A percentile compares a stretch with the other conserved stretches of the same genome.
These are phyloP conservation scores for Schizotus pectinicornis DNA, from an alignment of 2,888 invertebrate genomes.

Conservation along the genomic window DNA sequence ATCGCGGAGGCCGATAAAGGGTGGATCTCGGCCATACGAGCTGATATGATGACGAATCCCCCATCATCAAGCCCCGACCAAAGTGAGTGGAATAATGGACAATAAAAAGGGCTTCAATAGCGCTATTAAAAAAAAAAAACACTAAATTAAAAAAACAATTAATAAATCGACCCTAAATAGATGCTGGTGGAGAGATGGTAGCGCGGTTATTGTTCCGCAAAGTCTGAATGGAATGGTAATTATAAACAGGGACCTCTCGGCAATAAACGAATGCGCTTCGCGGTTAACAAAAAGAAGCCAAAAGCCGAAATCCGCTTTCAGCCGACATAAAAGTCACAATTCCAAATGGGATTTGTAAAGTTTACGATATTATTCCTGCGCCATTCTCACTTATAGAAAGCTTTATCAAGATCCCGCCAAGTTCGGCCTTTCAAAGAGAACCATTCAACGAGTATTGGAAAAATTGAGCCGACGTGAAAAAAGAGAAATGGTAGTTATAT, in stretches of 20 bases:
- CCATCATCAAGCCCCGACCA: constrained; percentile 10
- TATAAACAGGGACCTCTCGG: constrained; percentile 29
- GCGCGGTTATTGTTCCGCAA: too few relatives aligned
- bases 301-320: constrained; percentile 59
- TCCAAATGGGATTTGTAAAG: constrained; percentile 61
- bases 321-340: constrained; percentile 61
- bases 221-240: constrained; percentile 22
- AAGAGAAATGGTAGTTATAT: constrained; percentile 46
- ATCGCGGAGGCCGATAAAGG: constrained; percentile 53
- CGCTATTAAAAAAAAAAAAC: too few relatives aligned
- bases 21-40: constrained; percentile 35
- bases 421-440: constrained; percentile 53
- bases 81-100: constrained; percentile 5
- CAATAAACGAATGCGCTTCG: constrained; percentile 28
- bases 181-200: too few relatives aligned
- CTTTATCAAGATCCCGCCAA: constrained; percentile 56
- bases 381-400: constrained; percentile 59
- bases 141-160: too few relatives aligned
- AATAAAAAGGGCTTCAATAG: constrained; percentile 9
- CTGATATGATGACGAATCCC: constrained; percentile 8
- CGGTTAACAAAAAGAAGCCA: constrained; percentile 55
- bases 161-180: too few relatives aligned
- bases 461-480: constrained; percentile 51
- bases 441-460: constrained; percentile 55
- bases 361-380: constrained; percentile 61